These are phyloP conservation scores for Monochamus saltuarius DNA, from an alignment of 1,140 invertebrate genomes.

Conservation along the genomic window DNA sequence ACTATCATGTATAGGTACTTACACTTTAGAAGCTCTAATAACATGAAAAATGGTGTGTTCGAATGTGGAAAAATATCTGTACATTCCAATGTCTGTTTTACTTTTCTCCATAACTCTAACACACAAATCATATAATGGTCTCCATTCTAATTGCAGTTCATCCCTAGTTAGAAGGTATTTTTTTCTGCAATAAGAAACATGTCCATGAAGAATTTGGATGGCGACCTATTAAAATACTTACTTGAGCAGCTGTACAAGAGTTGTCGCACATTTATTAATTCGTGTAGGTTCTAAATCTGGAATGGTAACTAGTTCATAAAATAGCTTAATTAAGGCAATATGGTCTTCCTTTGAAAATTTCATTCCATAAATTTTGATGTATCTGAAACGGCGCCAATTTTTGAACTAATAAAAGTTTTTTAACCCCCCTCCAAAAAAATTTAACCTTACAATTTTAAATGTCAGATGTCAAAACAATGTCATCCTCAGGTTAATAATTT, in stretches of 20 bases:
- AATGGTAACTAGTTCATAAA: slow-evolving; percentile 75
- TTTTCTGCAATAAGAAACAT: slow-evolving; percentile 63
- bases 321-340: slow-evolving; percentile 79
- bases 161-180: slow-evolving; percentile 72
- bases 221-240: slow-evolving; percentile 46
- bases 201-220: not conserved
- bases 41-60: slow-evolving; percentile 55
- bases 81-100: slow-evolving; percentile 60
- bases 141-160: slow-evolving; percentile 83
- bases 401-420: too few relatives aligned
- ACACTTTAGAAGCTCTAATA: slow-evolving; percentile 57
- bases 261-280: slow-evolving; percentile 67
- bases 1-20: slow-evolving; percentile 49
- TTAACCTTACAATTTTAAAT: slow-evolving; percentile 3
- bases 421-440: slow-evolving; percentile 6
- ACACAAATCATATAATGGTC: slow-evolving; percentile 76
- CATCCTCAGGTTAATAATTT: not conserved
- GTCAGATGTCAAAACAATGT: slow-evolving; percentile 3
- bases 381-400: slow-evolving; percentile 58
- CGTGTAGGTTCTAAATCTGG: slow-evolving; percentile 74
- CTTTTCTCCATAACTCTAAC: slow-evolving; percentile 43
- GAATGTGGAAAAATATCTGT: slow-evolving; percentile 59
- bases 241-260: slow-evolving; percentile 59
- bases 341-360: slow-evolving; percentile 92
- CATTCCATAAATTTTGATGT: slow-evolving; percentile 79